Evolutionary conservation across 30 jellyfish, hydroid and myxozoan genomes (phyloP).

Genomic region (Aurelia sp.): DNA sequence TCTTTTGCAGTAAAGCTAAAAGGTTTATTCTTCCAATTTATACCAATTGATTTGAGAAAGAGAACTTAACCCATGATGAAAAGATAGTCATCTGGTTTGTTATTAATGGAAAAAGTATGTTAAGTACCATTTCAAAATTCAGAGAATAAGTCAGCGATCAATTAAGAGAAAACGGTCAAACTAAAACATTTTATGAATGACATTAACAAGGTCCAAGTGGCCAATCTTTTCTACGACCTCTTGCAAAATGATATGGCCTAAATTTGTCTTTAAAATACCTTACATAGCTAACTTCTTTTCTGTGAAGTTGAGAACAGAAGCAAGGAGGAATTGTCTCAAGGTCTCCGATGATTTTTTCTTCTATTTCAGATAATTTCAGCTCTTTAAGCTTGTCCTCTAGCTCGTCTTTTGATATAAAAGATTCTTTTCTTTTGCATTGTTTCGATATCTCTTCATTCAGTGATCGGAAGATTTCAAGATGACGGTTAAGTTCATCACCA

Average conservation of each 20-base stretch:
- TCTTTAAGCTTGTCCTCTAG: constrained; percentile 14
- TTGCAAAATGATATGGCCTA: constrained; percentile 57
- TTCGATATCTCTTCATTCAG: constrained; percentile 24
- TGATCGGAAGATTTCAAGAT: constrained; percentile 52
- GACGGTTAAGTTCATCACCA: constrained; percentile 48
- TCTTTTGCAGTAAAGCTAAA: too few species aligned
- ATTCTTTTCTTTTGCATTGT: constrained; percentile 24
- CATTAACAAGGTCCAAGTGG: background rate
- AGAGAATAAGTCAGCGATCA: too few species aligned
- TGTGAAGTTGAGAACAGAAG: constrained; percentile 62
- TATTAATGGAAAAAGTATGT: too few species aligned
- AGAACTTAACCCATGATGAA: too few species aligned
- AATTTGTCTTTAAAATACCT: constrained; percentile 54
- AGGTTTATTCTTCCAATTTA: too few species aligned
- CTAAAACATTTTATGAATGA: too few species aligned
- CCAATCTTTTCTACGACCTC: constrained; percentile 19
- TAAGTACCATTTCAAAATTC: too few species aligned
- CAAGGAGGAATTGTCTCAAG: constrained; percentile 35
- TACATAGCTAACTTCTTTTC: constrained; percentile 65
- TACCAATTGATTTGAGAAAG: too few species aligned
- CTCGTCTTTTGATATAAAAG: background rate
- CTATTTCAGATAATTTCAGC: constrained; percentile 7
- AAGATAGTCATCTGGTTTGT: too few species aligned
- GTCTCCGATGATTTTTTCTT: constrained; percentile 29
- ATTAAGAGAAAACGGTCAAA: too few species aligned